Evolutionary conservation across 2,888 invertebrate genomes (phyloP).

Genomic region (Trachelus troglodyta): DNA sequence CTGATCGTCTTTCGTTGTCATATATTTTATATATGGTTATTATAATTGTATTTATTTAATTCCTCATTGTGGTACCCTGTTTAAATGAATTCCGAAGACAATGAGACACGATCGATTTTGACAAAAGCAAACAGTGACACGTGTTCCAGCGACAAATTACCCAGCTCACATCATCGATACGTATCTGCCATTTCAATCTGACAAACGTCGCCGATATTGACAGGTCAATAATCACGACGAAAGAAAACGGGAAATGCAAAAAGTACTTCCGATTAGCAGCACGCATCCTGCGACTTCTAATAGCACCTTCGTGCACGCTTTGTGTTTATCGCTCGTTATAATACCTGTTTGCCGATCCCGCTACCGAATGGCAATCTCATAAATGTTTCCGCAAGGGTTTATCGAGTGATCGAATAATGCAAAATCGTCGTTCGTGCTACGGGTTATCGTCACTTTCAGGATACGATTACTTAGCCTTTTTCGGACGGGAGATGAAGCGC

Average conservation of each 20-base stretch:
- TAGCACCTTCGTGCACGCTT: constrained; percentile 20
- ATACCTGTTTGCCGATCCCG: neutral
- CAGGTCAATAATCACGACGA: constrained; percentile 33
- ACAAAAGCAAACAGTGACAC: neutral
- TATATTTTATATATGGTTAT: no score
- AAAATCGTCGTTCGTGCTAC: neutral
- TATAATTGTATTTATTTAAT: no score
- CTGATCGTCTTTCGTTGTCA: no score
- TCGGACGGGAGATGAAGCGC: neutral
- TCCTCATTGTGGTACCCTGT: neutral
- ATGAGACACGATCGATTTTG: neutral
- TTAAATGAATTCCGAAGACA: neutral
- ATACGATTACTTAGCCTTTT: neutral
- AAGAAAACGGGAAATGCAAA: constrained; percentile 23
- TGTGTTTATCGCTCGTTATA: neutral
- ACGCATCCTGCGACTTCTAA: constrained; percentile 19
- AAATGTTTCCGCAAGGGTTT: neutral
- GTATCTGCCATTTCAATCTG: constrained; percentile 36
- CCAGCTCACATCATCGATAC: constrained; percentile 24
- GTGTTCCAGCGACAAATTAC: constrained; percentile 25
- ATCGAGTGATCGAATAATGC: neutral
- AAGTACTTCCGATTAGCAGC: constrained; percentile 31
- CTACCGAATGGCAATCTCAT: neutral
- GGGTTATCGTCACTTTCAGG: neutral
- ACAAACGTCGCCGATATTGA: constrained; percentile 34